phyloP scores from a whole-genome alignment of 1,140 invertebrate genomes.

The Tenebrio molitor region DNA sequence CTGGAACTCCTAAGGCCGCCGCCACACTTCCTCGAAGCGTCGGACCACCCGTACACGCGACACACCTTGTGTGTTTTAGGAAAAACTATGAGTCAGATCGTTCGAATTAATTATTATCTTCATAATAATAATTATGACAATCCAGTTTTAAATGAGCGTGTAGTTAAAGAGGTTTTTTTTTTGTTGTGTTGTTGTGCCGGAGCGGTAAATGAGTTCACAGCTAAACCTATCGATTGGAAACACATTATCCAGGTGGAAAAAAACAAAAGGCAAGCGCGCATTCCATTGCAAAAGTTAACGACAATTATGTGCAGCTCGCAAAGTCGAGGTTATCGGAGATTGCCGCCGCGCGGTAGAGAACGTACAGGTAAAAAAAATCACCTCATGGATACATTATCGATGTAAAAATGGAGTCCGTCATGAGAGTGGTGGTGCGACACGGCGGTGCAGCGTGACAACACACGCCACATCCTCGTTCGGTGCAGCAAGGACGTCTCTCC shows the following conservation, averaged over 20 bases:
- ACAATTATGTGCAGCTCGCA: slow-evolving; percentile 24
- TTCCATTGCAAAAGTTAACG: slow-evolving; percentile 24
- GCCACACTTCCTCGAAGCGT: neutral
- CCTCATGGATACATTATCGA: neutral
- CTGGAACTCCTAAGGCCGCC: no score
- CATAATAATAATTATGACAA: slow-evolving; percentile 4
- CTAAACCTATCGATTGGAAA: slow-evolving; percentile 22
- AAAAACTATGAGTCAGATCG: slow-evolving; percentile 4
- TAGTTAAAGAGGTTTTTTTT: slow-evolving; percentile 23
- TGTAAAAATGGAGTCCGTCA: neutral
- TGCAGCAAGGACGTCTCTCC: neutral
- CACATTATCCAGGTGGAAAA: neutral
- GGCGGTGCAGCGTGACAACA: neutral
- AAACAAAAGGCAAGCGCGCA: no score
- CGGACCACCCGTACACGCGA: slow-evolving; percentile 10
- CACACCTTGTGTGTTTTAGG: slow-evolving; percentile 22
- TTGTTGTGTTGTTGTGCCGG: no score
- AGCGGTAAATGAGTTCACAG: slow-evolving; percentile 1
- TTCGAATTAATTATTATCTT: slow-evolving; percentile 6
- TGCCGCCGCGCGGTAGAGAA: neutral
- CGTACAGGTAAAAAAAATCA: slow-evolving; percentile 21
- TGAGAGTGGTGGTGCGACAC: neutral
- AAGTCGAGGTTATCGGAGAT: slow-evolving; percentile 36
- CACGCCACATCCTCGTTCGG: slow-evolving; percentile 18
- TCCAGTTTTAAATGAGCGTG: slow-evolving; percentile 13